Evolutionary conservation across 2,797 vertebrate genomes (phyloP), one percentile per base, ranked within the genome.

Genomic region (Pelobates cultripes): DNA sequence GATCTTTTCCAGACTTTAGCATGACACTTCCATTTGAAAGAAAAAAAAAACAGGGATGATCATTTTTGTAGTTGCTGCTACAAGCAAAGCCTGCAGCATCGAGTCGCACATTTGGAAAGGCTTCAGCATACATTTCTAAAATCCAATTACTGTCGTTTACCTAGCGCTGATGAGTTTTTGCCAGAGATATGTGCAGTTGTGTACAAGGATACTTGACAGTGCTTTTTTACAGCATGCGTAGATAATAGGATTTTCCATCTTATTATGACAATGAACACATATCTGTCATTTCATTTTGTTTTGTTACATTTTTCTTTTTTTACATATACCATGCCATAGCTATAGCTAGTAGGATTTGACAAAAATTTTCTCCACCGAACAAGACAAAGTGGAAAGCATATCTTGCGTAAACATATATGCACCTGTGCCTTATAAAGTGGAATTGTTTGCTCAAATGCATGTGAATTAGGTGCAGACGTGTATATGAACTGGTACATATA

Each of bases 141-240:
- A 75, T 75, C 73, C 73, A 75, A 75, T 75, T 75, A 63, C 57
- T 43, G 73, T 15, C 7, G 73, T 63, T 75, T 75, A 75, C 73
- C 73, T 75, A 75, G 73, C 14, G 73, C 55, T 63, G 73, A 75
- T 75, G 73, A 75, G 55, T 61, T 73, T 60, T 13, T 60, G 53
- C 51, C 3, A 17, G 41, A 63, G 42, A 45, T 45, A 28, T 42
- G 42, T 28, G 41, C 41, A 28, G 57, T 75, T 75, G 63, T 75
- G 9, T 43, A 63, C 57, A 4, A 53, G 44, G 44, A 53, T 6
- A 40, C 70, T 63, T 63, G 55, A 61, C 73, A 44, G 73, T 63
- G 13, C 42, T 44, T 2, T 28, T 45, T 64, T 55, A 75, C n/a
- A 63, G 73, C 41, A 9, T 41, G 72, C 43, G 73, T 13, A 75